Evolutionary conservation across 2,797 vertebrate species (phyloP).

Genomic region (Phataginus tetradactyla): DNA sequence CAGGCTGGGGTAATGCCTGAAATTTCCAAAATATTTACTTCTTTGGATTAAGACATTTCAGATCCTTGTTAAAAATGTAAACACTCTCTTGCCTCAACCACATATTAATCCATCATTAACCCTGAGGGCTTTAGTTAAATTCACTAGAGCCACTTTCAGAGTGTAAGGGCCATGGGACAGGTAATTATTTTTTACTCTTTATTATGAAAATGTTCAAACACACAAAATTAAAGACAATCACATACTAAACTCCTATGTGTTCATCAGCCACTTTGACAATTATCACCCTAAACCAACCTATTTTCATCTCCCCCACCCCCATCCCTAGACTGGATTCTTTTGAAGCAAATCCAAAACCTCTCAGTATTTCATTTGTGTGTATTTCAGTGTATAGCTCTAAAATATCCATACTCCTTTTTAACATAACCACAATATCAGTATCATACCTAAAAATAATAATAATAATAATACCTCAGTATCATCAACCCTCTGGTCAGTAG

Average conservation of each 20-base stretch:
- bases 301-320: background rate
- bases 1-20: background rate
- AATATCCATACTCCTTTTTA: background rate
- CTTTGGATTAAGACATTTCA: background rate
- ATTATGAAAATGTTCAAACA: slow-evolving; percentile 15
- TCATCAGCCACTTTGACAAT: background rate
- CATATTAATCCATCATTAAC: background rate
- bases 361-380: background rate
- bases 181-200: background rate
- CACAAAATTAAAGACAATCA: background rate
- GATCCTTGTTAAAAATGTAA: background rate
- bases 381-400: background rate
- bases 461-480: background rate
- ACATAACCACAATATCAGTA: background rate
- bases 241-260: background rate
- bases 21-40: background rate
- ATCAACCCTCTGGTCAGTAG: background rate
- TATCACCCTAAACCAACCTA: background rate
- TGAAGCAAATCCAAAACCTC: background rate
- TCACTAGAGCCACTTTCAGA: background rate
- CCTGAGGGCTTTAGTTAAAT: background rate
- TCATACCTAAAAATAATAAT: background rate
- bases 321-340: background rate
- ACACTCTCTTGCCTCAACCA: background rate
- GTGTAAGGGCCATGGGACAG: background rate